Evolutionary conservation across 2,888 invertebrate species (phyloP).

Genomic region (Noctua fimbriata): DNA sequence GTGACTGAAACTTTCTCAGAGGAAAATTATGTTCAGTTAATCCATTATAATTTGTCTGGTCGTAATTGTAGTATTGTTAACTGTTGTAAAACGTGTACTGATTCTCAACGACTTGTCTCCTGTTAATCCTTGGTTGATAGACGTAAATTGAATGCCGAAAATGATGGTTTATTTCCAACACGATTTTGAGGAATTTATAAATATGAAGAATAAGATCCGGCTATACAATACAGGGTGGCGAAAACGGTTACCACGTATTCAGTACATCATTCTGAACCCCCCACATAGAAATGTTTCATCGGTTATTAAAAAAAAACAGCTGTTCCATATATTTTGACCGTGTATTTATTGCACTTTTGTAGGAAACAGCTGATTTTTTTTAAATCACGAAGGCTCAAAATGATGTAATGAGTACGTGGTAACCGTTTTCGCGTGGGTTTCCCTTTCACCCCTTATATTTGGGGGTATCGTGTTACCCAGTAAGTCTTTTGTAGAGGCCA

Average conservation of each 20-base stretch:
- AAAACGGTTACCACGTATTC: too few species aligned
- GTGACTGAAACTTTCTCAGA: constrained; percentile 37
- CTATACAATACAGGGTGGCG: too few species aligned
- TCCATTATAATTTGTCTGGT: constrained; percentile 42
- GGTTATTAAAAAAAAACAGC: too few species aligned
- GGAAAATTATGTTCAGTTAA: constrained; percentile 51
- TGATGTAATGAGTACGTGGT: too few species aligned
- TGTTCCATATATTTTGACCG: too few species aligned
- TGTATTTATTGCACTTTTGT: too few species aligned
- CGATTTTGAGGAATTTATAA: background rate
- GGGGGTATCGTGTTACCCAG: background rate
- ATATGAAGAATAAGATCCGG: background rate
- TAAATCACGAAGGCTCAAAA: too few species aligned
- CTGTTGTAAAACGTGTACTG: constrained; percentile 1
- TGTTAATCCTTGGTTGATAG: constrained; percentile 6
- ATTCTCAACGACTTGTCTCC: constrained; percentile 1
- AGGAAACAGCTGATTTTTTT: too few species aligned
- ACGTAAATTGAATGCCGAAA: background rate
- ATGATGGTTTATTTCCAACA: background rate
- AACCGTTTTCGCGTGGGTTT: too few species aligned
- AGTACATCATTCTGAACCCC: too few species aligned
- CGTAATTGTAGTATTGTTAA: constrained; percentile 35
- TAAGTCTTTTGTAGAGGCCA: background rate
- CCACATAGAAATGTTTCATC: too few species aligned
- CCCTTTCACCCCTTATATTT: too few species aligned